A percentile compares a stretch with the other conserved stretches of the same genome.
Conservation (phyloP, 2,113 vertebrate species). For the Willisornis vidua region DNA sequence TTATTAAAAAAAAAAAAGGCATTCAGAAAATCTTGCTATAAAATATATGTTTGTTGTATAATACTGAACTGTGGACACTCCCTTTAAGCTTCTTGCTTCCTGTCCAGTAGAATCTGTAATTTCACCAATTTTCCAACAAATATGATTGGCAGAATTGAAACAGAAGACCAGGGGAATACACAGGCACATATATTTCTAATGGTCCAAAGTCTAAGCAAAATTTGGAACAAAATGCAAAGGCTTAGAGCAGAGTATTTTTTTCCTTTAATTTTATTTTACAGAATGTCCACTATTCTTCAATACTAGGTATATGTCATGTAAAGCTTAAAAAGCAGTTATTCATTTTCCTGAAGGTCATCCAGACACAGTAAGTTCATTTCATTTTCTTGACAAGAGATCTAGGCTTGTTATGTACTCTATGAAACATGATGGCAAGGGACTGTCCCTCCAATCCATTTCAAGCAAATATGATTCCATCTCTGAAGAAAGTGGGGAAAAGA, state of each 20-base stretch:
- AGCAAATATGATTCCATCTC: neutral
- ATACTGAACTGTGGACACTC: neutral
- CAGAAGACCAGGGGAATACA: neutral
- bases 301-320: neutral
- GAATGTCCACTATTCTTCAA: neutral
- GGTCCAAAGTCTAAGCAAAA: neutral
- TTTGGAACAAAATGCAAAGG: neutral
- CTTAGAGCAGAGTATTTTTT: neutral
- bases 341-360: constrained; percentile 54
- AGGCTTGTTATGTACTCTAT: constrained; percentile 22
- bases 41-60: neutral
- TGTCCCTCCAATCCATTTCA: neutral
- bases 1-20: neutral
- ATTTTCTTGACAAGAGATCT: constrained; percentile 51
- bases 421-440: neutral
- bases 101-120: neutral
- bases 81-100: neutral
- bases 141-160: neutral
- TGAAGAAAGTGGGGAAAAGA: neutral
- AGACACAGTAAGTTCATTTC: constrained; percentile 32
- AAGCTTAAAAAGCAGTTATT: constrained; percentile 32
- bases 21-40: neutral
- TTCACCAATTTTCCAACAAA: neutral
- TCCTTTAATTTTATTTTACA: neutral
- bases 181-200: neutral